Conservation (phyloP, 2,797 vertebrate species). For the Smutsia gigantea region DNA sequence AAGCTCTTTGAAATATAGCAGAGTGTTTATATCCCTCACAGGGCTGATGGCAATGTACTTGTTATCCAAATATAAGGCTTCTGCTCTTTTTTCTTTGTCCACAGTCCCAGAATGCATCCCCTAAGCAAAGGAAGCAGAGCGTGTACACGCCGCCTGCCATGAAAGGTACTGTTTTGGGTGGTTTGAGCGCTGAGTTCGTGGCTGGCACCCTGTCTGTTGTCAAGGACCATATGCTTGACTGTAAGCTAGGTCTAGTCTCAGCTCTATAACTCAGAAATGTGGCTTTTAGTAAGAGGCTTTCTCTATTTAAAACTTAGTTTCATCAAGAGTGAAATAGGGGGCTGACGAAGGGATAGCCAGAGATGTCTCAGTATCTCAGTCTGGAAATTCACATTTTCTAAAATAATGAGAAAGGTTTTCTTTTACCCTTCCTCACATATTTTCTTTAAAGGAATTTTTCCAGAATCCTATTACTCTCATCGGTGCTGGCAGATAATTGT, state of each 20-base stretch:
- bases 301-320: neutral
- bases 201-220: accelerated
- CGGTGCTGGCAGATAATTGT: neutral
- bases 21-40: neutral
- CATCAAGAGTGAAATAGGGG: neutral
- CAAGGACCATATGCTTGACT: no score
- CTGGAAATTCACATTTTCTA: slow-evolving; percentile 6
- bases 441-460: neutral
- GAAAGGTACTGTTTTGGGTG: slow-evolving; percentile 90
- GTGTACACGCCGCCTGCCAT: slow-evolving; percentile 90
- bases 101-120: slow-evolving; percentile 88
- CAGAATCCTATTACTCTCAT: neutral
- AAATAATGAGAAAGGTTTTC: neutral
- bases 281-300: neutral
- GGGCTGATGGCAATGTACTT: neutral
- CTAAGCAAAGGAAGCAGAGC: slow-evolving; percentile 94
- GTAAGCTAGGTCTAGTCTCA: neutral
- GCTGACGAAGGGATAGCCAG: neutral
- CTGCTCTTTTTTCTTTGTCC: slow-evolving; percentile 70
- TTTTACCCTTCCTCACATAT: neutral
- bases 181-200: neutral
- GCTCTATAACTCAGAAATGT: neutral
- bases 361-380: slow-evolving; percentile 21
- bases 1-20: neutral
- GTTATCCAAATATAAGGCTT: slow-evolving; percentile 34